Evolutionary conservation across 2,113 vertebrate genomes (phyloP).

Genomic region (Motacilla alba): DNA sequence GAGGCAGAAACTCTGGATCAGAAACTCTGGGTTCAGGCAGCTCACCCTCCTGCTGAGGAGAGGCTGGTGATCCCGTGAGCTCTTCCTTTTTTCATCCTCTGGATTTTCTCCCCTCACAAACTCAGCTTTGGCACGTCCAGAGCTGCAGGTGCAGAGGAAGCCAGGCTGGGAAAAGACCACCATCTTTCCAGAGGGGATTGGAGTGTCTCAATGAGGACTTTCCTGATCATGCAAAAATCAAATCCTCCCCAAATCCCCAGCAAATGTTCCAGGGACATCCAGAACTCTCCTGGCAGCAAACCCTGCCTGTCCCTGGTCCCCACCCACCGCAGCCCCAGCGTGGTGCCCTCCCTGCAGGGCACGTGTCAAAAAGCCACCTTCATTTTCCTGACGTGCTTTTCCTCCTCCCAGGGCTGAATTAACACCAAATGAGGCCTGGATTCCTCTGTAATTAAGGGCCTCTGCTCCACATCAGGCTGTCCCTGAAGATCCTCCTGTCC

Average conservation of each 20-base stretch:
- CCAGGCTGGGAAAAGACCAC: rapidly evolving
- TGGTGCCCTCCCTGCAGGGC: background rate
- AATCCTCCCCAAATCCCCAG: background rate
- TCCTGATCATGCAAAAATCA: background rate
- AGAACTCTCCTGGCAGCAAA: background rate
- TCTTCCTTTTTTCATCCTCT: background rate
- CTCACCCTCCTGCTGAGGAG: background rate
- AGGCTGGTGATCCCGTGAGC: background rate
- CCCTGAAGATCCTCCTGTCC: background rate
- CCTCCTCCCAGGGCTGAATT: background rate
- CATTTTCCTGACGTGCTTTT: slow-evolving; percentile 18
- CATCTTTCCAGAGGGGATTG: background rate
- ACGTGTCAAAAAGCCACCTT: background rate
- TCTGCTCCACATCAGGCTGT: background rate
- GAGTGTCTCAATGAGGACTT: background rate
- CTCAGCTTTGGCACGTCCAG: background rate
- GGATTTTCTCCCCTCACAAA: background rate
- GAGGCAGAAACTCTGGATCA: background rate
- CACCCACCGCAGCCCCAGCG: background rate
- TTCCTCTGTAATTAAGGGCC: background rate
- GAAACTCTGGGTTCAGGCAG: background rate
- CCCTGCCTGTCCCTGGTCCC: background rate
- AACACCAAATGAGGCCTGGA: background rate
- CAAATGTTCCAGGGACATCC: background rate
- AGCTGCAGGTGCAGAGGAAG: background rate